A percentile compares a stretch with the other conserved stretches of the same genome.
phyloP scores from a whole-genome alignment of 2,113 vertebrate species.

The Gallinago undulata region DNA sequence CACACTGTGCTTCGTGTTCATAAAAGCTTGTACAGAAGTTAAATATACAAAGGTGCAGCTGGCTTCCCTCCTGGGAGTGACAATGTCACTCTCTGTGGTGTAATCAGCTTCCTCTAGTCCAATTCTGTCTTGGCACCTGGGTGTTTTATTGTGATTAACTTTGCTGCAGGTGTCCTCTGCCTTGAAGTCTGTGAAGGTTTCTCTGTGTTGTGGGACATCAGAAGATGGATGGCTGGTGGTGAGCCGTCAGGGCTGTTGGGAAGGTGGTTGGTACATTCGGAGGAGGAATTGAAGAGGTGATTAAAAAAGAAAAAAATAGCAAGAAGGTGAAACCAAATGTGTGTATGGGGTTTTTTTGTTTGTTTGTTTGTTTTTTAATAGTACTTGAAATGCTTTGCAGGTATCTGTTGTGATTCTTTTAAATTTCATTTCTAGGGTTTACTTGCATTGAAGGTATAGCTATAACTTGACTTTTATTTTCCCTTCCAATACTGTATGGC shows the following conservation, averaged over 20 bases:
- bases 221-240: neutral
- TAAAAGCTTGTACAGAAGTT: neutral
- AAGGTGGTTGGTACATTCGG: neutral
- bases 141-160: neutral
- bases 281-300: neutral
- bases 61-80: neutral
- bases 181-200: neutral
- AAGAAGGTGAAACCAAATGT: neutral
- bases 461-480: neutral
- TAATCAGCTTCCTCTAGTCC: neutral
- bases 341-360: neutral
- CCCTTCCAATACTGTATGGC: neutral
- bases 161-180: neutral
- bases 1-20: neutral
- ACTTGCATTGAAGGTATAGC: neutral
- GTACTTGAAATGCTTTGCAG: neutral
- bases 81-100: neutral
- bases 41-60: neutral
- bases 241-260: neutral
- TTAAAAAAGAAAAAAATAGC: neutral
- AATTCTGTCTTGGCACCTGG: neutral
- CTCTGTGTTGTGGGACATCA: neutral
- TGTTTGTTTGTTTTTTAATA: neutral
- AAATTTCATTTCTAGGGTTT: neutral
- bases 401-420: neutral